phyloP scores from a whole-genome alignment of 2,113 vertebrate genomes.

The Eulacestoma nigropectus region DNA sequence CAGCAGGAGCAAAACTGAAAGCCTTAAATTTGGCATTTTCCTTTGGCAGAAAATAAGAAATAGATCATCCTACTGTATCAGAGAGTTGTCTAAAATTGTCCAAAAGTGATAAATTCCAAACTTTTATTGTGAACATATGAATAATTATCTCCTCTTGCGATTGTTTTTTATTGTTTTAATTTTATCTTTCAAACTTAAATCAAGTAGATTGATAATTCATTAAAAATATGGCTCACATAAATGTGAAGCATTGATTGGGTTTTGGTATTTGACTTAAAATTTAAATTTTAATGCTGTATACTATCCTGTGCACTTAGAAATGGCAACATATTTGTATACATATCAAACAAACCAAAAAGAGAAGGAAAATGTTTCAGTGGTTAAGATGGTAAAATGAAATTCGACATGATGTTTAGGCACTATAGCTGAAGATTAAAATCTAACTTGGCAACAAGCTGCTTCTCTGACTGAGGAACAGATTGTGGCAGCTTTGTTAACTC shows the following conservation, averaged over 20 bases:
- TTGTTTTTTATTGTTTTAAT: not conserved
- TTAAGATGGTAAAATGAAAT: not conserved
- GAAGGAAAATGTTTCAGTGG: not conserved
- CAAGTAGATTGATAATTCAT: not conserved
- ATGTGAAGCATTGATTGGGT: not conserved
- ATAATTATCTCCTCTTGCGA: not conserved
- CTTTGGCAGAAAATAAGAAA: not conserved
- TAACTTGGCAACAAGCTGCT: not conserved
- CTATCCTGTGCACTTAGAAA: not conserved
- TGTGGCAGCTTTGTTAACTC: not conserved
- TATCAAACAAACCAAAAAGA: not conserved
- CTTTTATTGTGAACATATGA: not conserved
- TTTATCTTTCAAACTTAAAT: not conserved
- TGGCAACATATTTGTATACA: not conserved
- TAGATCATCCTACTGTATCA: not conserved
- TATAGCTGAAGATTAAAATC: not conserved
- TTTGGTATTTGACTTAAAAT: not conserved
- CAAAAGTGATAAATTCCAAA: not conserved
- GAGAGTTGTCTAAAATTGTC: not conserved
- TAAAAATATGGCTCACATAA: not conserved
- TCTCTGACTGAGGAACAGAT: not conserved
- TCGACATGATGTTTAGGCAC: not conserved
- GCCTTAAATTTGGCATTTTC: not conserved
- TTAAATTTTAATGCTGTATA: not conserved
- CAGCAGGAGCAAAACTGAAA: slow-evolving; percentile 3